phyloP scores from a whole-genome alignment of 2,113 vertebrate genomes.

The Marmota monax region DNA sequence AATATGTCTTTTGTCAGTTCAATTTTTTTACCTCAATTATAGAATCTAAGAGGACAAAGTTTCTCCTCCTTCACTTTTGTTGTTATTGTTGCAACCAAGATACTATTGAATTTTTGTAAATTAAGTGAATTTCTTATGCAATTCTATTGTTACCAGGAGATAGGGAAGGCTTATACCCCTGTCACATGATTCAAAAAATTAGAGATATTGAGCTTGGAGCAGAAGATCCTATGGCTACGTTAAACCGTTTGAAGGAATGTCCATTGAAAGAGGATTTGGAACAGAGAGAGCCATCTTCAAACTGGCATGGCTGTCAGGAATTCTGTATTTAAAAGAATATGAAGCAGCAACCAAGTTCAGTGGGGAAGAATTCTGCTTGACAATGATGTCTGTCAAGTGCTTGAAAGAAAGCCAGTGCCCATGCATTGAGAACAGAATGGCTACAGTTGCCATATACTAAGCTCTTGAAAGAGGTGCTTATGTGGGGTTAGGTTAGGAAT shows the following conservation, averaged over 20 bases:
- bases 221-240: neutral
- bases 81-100: neutral
- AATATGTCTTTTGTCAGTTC: neutral
- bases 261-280: neutral
- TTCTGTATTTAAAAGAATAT: slow-evolving; percentile 5
- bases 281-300: slow-evolving; percentile 21
- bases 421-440: neutral
- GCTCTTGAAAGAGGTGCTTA: neutral
- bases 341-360: neutral
- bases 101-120: neutral
- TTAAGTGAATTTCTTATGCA: slow-evolving; percentile 2
- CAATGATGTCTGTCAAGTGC: neutral
- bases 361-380: neutral
- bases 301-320: neutral
- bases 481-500: neutral
- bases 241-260: neutral
- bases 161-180: neutral
- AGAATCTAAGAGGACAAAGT: neutral
- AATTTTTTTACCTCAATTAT: neutral
- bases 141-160: neutral
- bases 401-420: slow-evolving; percentile 2
- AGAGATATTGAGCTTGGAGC: neutral
- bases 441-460: neutral
- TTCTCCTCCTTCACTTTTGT: neutral
- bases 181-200: neutral